Evolutionary conservation across 2,888 invertebrate species (phyloP), one percentile per base, ranked within the genome.

Genomic region (Caenorhabditis uteleia): DNA sequence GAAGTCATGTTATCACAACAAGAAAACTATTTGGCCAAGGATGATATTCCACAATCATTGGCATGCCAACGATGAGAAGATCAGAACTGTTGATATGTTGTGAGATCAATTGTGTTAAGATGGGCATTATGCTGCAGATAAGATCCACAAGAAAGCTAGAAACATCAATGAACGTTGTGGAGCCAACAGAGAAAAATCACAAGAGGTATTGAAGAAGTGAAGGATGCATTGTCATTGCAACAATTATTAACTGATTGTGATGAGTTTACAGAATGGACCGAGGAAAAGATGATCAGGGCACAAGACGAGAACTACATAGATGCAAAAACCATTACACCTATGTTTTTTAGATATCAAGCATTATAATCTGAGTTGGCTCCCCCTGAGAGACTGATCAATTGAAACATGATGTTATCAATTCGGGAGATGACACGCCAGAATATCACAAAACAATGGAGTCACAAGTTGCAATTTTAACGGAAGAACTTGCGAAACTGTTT

Each of bases 51-150:
- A 29, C 84, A 74, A 36, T 81, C 80, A 6, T 87, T 98, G 77
- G 98, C 98, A 98, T 85, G 98, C 98, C 14, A 98, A 98, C 86
- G 98, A 99, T 84, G 98, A 99, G 84, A 98, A 98, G 87, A 92
- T 99, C 84, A 95, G 95, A 84, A 68, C 73, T 33, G 92, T 98
- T 39, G 91, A 93, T 0, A 92, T 93, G 84, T 95, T 95, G 84
- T 94, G 95, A 64, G 90, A 91, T 80, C 89, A 93, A 16, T 87
- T 92, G 20, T 90, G 91, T 64, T 92, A 94, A 78, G 93, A 94
- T 81, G 90, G 91, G 36, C 97, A 98, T 86, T 95, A 92, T 85
- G 95, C 94, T 76, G 90, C 92, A 2, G 97, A 98, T 83, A 95
- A 95, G 67, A 92, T 97, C 66, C 91, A 91, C 78, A 93, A 93